A percentile compares a stretch with the other conserved stretches of the same genome.
Evolutionary conservation across 1,140 invertebrate species (phyloP).

Genomic region (Pseudomyrmex cubaensis): DNA sequence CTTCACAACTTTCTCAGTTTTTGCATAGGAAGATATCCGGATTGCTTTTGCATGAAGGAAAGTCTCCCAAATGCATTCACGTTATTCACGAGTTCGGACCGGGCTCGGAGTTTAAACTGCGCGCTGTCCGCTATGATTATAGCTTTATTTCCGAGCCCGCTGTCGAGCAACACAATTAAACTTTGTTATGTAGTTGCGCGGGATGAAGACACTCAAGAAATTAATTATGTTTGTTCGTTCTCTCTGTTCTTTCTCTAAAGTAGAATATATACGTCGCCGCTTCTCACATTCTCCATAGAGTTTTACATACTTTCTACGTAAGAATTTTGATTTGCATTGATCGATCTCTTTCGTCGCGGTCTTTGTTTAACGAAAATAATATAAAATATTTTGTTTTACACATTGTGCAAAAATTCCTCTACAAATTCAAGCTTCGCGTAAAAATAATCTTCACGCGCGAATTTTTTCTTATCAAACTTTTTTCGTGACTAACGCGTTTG

Average conservation of each 20-base stretch:
- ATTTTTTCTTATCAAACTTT: background rate
- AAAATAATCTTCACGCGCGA: background rate
- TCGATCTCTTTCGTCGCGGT: slow-evolving; percentile 34
- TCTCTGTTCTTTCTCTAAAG: background rate
- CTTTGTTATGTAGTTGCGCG: slow-evolving; percentile 50
- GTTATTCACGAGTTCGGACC: slow-evolving; percentile 57
- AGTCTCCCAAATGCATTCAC: slow-evolving; percentile 29
- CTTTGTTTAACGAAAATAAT: slow-evolving; percentile 23
- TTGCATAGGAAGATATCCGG: slow-evolving; percentile 2
- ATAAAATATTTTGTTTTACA: background rate
- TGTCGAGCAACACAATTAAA: slow-evolving; percentile 60
- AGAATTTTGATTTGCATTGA: slow-evolving; percentile 14
- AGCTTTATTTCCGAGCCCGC: slow-evolving; percentile 42
- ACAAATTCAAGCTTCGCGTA: background rate
- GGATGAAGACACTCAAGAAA: slow-evolving; percentile 62
- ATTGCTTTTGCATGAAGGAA: slow-evolving; percentile 30
- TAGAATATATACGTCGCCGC: background rate
- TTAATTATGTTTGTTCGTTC: slow-evolving; percentile 56
- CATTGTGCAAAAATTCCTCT: too few relatives aligned
- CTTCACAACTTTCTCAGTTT: slow-evolving; percentile 31
- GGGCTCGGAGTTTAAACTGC: slow-evolving; percentile 21
- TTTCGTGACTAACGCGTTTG: too few relatives aligned
- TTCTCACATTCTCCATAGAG: slow-evolving; percentile 24
- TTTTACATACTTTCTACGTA: slow-evolving; percentile 30
- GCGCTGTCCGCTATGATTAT: slow-evolving; percentile 47